These are phyloP conservation scores for Brachionichthys hirsutus DNA, from an alignment of 2,113 vertebrate species.

Conservation along the genomic window DNA sequence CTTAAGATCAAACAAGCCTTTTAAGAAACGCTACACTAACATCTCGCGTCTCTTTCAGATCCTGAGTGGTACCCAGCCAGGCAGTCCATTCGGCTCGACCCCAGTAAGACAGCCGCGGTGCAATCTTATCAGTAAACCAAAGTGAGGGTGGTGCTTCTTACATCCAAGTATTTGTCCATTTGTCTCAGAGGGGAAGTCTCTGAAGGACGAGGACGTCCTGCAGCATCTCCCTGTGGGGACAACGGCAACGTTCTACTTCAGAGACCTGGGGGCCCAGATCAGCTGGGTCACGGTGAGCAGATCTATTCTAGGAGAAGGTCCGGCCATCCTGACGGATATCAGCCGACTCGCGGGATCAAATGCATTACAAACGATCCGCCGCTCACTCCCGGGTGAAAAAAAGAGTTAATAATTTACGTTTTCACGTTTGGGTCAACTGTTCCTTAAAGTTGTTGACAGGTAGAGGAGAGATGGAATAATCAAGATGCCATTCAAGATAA, in stretches of 20 bases:
- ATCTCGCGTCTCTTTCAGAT: constrained; percentile 73
- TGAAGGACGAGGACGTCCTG: constrained; percentile 92
- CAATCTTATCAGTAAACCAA: background rate
- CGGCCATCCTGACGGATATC: constrained; percentile 11
- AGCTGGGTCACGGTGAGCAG: constrained; percentile 94
- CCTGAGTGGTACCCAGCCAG: constrained; percentile 92
- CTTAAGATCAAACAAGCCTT: constrained; percentile 12
- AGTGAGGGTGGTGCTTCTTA: background rate
- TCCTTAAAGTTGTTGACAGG: too few species aligned
- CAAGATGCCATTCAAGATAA: background rate
- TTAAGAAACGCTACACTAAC: background rate
- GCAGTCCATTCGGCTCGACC: constrained; percentile 90
- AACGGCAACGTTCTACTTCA: constrained; percentile 94
- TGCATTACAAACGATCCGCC: too few species aligned
- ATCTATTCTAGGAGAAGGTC: too few species aligned
- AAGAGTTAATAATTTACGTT: too few species aligned
- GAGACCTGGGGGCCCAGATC: constrained; percentile 93
- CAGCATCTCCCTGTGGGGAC: constrained; percentile 94
- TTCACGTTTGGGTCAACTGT: too few species aligned
- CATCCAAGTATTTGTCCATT: constrained; percentile 5
- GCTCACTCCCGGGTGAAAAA: too few species aligned
- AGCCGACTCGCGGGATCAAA: too few species aligned
- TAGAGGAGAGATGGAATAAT: too few species aligned
- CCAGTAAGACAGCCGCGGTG: constrained; percentile 81
- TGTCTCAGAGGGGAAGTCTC: constrained; percentile 87